These are phyloP conservation scores for Mythimna albipuncta DNA, from an alignment of 2,888 invertebrate genomes.

Conservation along the genomic window DNA sequence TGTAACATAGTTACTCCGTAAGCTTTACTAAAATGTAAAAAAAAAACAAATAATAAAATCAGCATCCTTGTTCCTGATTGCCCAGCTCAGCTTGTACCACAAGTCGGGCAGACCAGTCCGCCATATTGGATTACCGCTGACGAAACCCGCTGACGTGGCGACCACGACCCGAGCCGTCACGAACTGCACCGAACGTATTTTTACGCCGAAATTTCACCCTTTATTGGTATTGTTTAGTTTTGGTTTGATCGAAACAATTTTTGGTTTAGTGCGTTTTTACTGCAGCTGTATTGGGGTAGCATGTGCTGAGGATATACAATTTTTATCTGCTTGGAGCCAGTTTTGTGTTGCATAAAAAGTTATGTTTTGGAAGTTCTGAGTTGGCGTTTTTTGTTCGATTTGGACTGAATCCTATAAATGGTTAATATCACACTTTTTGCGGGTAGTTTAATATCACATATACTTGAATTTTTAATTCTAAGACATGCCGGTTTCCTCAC, in stretches of 20 bases:
- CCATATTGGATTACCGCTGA: conserved; percentile 85
- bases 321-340: conserved; percentile 49
- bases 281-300: conserved; percentile 40
- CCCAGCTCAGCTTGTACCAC: conserved; percentile 60
- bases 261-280: conserved; percentile 57
- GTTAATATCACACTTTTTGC: too few species aligned
- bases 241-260: conserved; percentile 42
- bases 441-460: too few species aligned
- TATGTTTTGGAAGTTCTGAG: conserved; percentile 26
- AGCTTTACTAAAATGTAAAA: too few species aligned
- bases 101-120: conserved; percentile 61
- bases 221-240: conserved; percentile 64
- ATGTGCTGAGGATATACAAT: conserved; percentile 50
- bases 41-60: not conserved
- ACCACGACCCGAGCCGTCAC: conserved; percentile 72
- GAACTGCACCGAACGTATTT: conserved; percentile 62
- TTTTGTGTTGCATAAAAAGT: conserved; percentile 34
- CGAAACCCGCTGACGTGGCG: conserved; percentile 80
- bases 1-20: too few species aligned
- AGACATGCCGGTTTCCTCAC: too few species aligned
- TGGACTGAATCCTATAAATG: too few species aligned
- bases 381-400: conserved; percentile 20
- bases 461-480: too few species aligned
- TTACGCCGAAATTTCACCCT: conserved; percentile 60
- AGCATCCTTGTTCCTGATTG: not conserved